Percentiles rank a stretch among this genome's conserved stretches.
Conservation (phyloP, 2,797 vertebrate genomes). For the Acrossocheilus wenchowensis region DNA sequence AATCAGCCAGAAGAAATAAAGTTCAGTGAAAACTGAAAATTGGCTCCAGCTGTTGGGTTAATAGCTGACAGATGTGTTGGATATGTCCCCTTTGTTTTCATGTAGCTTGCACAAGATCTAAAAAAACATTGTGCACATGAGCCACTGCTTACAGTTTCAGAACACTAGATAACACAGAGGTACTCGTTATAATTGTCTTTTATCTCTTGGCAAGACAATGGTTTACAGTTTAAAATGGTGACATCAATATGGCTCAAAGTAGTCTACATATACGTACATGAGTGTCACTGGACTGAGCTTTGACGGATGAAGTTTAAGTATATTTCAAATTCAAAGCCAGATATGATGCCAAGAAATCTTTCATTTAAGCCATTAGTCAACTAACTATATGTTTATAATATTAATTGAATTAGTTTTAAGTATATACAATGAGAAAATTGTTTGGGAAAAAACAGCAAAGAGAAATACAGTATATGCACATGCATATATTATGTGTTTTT, state of each 20-base stretch:
- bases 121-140: background rate
- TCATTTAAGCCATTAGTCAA: too few species aligned
- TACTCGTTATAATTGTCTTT: background rate
- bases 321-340: too few species aligned
- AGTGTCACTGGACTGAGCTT: background rate
- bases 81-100: background rate
- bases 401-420: too few species aligned
- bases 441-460: too few species aligned
- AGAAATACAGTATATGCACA: too few species aligned
- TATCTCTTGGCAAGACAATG: background rate
- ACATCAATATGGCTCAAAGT: background rate
- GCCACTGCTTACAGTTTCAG: background rate
- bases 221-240: background rate
- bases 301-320: too few species aligned
- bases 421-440: too few species aligned
- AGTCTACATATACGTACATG: background rate
- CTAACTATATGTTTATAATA: too few species aligned
- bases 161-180: background rate
- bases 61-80: conserved; percentile 68
- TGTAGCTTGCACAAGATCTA: conserved; percentile 27
- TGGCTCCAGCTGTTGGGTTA: conserved; percentile 49
- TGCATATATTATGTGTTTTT: too few species aligned
- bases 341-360: too few species aligned
- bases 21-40: conserved; percentile 54
- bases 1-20: conserved; percentile 38